These are phyloP conservation scores for Pristionchus entomophagus DNA, from an alignment of 2,888 invertebrate genomes.

Conservation along the genomic window DNA sequence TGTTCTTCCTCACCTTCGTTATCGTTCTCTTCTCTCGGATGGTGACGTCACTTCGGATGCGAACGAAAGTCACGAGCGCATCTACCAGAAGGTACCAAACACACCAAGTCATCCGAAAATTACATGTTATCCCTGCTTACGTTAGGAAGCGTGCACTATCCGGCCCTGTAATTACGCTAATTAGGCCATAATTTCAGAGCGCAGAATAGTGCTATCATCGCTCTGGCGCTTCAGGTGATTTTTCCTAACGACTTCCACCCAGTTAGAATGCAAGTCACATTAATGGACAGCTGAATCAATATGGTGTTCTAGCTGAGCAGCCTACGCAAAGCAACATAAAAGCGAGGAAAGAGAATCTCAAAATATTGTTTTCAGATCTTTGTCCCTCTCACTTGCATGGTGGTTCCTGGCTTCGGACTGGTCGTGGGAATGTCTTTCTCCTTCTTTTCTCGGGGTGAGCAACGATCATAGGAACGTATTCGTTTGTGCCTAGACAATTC, in stretches of 20 bases:
- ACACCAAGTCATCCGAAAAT: no score
- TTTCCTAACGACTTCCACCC: no score
- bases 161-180: neutral
- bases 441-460: slow-evolving; percentile 2
- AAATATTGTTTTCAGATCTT: neutral
- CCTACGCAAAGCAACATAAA: neutral
- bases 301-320: neutral
- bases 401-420: slow-evolving; percentile 19
- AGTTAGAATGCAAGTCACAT: no score
- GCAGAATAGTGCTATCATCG: slow-evolving; percentile 18
- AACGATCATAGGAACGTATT: neutral
- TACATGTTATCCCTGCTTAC: neutral
- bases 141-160: neutral
- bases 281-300: neutral
- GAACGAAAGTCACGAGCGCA: slow-evolving; percentile 1
- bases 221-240: neutral
- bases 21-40: slow-evolving; percentile 28
- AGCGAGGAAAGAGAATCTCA: neutral
- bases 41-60: neutral
- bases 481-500: no score
- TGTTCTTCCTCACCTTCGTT: slow-evolving; percentile 5
- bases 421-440: slow-evolving; percentile 8
- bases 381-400: slow-evolving; percentile 11
- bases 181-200: no score
- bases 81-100: slow-evolving; percentile 3